Conservation (phyloP, 30 jellyfish, hydroid and myxozoan species). For the Aurelia sp. region DNA sequence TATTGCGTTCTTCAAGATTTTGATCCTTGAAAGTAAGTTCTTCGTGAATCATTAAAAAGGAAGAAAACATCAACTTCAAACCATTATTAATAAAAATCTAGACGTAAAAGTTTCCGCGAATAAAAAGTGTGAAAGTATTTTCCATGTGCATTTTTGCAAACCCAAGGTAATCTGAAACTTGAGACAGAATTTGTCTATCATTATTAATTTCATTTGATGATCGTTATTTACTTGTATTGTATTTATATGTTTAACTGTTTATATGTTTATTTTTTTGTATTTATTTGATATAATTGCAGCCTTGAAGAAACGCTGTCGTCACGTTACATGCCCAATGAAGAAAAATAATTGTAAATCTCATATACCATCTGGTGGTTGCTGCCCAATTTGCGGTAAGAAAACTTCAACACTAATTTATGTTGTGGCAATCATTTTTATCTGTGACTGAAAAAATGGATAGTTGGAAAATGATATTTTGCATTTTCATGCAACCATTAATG, state of each 20-base stretch:
- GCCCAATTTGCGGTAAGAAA: constrained; percentile 83
- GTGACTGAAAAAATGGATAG: not conserved
- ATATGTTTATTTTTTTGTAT: too few species aligned
- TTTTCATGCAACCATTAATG: too few species aligned
- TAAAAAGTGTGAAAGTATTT: too few species aligned
- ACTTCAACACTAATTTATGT: not conserved
- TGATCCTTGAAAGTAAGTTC: not conserved
- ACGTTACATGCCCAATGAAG: constrained; percentile 45
- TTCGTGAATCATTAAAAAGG: not conserved
- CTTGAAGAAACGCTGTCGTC: constrained; percentile 57
- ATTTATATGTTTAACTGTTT: not conserved
- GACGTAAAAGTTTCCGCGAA: too few species aligned
- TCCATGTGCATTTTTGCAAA: too few species aligned
- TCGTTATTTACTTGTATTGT: not conserved
- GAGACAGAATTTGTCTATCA: too few species aligned
- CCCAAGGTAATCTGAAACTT: too few species aligned
- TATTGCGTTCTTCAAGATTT: not conserved
- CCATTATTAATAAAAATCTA: too few species aligned
- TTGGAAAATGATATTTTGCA: too few species aligned
- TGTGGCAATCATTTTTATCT: not conserved
- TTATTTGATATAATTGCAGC: constrained; percentile 6
- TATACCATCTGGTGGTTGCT: constrained; percentile 77
- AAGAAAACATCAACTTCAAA: too few species aligned
- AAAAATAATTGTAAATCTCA: constrained; percentile 27
- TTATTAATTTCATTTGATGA: too few species aligned